Evolutionary conservation across 2,797 vertebrate species (phyloP), one percentile per base, ranked within the genome.

Genomic region (Calcarius lapponicus): DNA sequence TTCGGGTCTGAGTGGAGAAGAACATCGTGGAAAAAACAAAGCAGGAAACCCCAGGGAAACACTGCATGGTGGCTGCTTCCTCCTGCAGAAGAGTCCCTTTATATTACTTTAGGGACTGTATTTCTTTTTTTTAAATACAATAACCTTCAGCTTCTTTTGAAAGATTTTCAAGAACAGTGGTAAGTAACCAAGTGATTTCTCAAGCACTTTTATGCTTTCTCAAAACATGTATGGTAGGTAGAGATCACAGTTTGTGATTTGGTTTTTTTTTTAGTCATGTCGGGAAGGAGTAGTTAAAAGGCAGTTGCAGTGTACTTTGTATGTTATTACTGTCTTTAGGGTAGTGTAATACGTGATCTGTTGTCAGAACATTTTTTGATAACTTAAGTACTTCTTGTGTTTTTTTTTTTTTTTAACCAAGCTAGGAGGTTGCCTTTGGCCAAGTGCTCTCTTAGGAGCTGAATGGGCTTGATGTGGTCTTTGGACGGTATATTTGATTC

Each of bases 171-270:
- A 57, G 86, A 24, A 24, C 34, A 34, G 71, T 51, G 86, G 88
- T 94, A 95, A 95, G 93, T 91, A 90, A 92, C 48, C 26, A 88
- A 88, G 70, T 76, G 48, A 47, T 94, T 93, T 95, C 53, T 92
- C 31, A 47, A 90, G 50, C 10, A 31, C 42, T 76, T 79, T 65
- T 71, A 17, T 76, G 10, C 53, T 70, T 86, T 56, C 25, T 92
- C 43, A 40, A 76, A 80, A 45, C 70, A 22, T 13, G 5, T 42
- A 17, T 17, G 11, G 29, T 74, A 67, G 38, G 42, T 61, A 48
- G 65, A 91, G 20, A 60, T 80, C 16, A 17, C 12, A 24, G 43
- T 48, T 53, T 17, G 29, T 34, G 70, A 64, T 84, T 58, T 62
- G 3, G 3, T 36, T 36, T 2, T 31, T 53, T 58, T 88, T 60